These are phyloP conservation scores for Sceliomorpha sp. DNA, from an alignment of 2,888 invertebrate species.

Conservation along the genomic window DNA sequence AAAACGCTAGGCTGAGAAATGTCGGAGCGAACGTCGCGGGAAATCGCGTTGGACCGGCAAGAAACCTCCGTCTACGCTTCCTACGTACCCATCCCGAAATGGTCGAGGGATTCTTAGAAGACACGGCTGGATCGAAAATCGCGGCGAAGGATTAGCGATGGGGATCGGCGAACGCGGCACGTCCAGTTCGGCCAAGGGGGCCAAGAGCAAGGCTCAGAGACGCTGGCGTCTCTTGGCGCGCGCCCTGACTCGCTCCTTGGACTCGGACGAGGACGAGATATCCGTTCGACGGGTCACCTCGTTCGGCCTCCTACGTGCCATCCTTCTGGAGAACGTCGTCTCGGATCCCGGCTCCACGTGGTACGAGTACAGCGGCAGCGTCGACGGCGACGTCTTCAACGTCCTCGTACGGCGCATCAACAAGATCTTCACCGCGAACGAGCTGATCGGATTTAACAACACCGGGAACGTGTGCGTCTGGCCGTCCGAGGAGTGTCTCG, in stretches of 20 bases:
- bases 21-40: no score
- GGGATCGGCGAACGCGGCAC: no score
- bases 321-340: slow-evolving; percentile 62
- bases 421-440: slow-evolving; percentile 85
- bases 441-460: slow-evolving; percentile 90
- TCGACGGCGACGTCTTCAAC: slow-evolving; percentile 81
- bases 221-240: slow-evolving; percentile 87
- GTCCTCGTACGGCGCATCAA: slow-evolving; percentile 84
- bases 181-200: slow-evolving; percentile 51
- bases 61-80: no score
- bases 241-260: slow-evolving; percentile 80
- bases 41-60: no score
- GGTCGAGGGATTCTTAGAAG: no score
- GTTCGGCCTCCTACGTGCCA: slow-evolving; percentile 75
- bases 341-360: slow-evolving; percentile 77
- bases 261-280: slow-evolving; percentile 66
- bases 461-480: slow-evolving; percentile 90
- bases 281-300: slow-evolving; percentile 79
- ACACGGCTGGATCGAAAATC: no score
- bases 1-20: no score
- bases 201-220: slow-evolving; percentile 82
- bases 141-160: no score
- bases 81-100: no score
- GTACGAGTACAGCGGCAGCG: slow-evolving; percentile 84
- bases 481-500: slow-evolving; percentile 89